These are phyloP conservation scores for Phyllotis vaccarum DNA, from an alignment of 2,797 vertebrate species.

Conservation along the genomic window DNA sequence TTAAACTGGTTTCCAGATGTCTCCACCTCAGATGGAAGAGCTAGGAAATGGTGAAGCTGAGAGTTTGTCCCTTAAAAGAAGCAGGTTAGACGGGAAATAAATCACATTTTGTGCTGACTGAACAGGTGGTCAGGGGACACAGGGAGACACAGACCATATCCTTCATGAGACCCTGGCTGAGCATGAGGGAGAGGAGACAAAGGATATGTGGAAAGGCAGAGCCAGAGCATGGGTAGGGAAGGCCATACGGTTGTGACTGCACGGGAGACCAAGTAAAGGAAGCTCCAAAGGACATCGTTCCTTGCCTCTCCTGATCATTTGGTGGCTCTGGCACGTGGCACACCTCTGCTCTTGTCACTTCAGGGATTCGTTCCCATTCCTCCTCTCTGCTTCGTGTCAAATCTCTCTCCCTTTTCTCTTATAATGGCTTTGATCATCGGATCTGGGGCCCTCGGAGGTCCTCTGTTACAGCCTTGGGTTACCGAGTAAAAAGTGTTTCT, in stretches of 20 bases:
- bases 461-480: background rate
- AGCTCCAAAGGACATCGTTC: background rate
- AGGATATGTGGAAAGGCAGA: background rate
- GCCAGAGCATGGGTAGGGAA: background rate
- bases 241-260: background rate
- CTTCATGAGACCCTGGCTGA: background rate
- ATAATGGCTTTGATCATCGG: background rate
- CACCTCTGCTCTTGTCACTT: background rate
- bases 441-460: background rate
- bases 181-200: background rate
- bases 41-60: conserved; percentile 13
- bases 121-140: conserved; percentile 46
- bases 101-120: background rate
- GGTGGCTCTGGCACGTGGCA: background rate
- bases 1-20: conserved; percentile 83
- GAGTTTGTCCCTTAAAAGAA: conserved; percentile 58
- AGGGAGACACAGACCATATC: background rate
- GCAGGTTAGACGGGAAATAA: conserved; percentile 48
- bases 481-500: background rate
- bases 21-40: conserved; percentile 65
- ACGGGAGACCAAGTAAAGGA: background rate
- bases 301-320: background rate
- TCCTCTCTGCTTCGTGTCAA: background rate
- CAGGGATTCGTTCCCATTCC: background rate
- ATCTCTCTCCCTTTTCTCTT: background rate